These are phyloP conservation scores for Podocnemis expansa DNA, from an alignment of 2,113 vertebrate species.

Conservation along the genomic window DNA sequence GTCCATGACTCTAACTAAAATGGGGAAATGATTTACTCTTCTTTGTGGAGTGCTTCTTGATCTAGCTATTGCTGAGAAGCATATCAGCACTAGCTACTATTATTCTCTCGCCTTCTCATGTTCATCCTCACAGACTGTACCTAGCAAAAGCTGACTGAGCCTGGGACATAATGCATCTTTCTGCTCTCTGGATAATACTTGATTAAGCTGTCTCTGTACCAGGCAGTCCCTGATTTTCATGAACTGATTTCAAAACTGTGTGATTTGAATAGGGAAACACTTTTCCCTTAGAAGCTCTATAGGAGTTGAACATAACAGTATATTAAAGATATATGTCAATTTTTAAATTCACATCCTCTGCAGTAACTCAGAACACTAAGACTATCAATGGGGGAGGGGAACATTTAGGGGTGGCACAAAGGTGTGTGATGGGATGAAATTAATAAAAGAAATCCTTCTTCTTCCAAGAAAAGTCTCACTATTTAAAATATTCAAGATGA, in stretches of 20 bases:
- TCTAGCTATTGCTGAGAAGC: neutral
- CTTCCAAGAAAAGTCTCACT: too few relatives aligned
- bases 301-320: neutral
- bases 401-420: too few relatives aligned
- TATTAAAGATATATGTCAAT: too few relatives aligned
- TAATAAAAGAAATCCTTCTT: too few relatives aligned
- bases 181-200: neutral
- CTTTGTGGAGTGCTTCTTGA: neutral
- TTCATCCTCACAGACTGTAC: neutral
- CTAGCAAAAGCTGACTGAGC: neutral
- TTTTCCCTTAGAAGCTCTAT: neutral
- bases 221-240: neutral
- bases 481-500: neutral
- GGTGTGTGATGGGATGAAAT: too few relatives aligned
- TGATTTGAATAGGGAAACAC: neutral
- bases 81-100: neutral
- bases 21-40: neutral
- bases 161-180: neutral
- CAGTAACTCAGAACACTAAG: too few relatives aligned
- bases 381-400: too few relatives aligned
- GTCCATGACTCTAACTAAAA: neutral
- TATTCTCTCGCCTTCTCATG: neutral
- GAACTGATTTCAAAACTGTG: neutral
- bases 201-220: neutral
- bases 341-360: neutral